Base-by-base conservation (phyloP, 2,113 vertebrate species). In the Pseudorectes ferrugineus region DNA sequence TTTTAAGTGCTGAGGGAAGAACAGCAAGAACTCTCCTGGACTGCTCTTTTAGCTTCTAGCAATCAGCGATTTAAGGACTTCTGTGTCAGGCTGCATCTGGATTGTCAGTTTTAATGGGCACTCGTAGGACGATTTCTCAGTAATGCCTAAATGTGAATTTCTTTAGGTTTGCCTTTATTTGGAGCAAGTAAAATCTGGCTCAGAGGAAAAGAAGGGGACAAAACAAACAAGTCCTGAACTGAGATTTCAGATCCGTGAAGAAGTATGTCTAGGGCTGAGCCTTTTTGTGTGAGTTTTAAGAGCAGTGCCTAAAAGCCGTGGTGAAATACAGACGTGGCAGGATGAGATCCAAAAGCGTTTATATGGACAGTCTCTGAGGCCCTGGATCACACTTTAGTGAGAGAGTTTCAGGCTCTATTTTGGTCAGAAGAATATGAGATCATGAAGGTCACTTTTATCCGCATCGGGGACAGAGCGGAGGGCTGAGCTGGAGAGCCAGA, bases 391-490 rank as follows among this genome's bases (percentile, higher is more conserved):
- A 10, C 21, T 73, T 36, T 14, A 23, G 63, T 33, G 52, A 46
- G 28, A 67, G 31, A 33, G 36, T 88, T 57, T 83, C 22, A 79
- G 54, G 14, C 12, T 74, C 35, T 75, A 29, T 43, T 74, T 84
- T 31, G 31, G 12, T 81, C n/a, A 3, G 65, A 74, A 67, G 57
- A 63, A 16, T 58, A 11, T 25, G 46, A 70, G 23, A 29, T 76
- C 9, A 2, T 18, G 3, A 33, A 80, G 15, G 11, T 89, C n/a
- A 5, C 33, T 73, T 91, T 82, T 51, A 12, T 23, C 36, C 4
- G 0, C 11, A 9, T 7, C 1, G 0, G 8, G 49, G 23, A 38
- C 23, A 51, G 57, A 46, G 35, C 6, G 13, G 42, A 59, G 8
- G 3, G 22, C 38, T 86, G 31, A 66, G 38, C 16, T 76, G 35